Evolutionary conservation across 2,113 vertebrate species (phyloP).

Genomic region (Felis chaus): DNA sequence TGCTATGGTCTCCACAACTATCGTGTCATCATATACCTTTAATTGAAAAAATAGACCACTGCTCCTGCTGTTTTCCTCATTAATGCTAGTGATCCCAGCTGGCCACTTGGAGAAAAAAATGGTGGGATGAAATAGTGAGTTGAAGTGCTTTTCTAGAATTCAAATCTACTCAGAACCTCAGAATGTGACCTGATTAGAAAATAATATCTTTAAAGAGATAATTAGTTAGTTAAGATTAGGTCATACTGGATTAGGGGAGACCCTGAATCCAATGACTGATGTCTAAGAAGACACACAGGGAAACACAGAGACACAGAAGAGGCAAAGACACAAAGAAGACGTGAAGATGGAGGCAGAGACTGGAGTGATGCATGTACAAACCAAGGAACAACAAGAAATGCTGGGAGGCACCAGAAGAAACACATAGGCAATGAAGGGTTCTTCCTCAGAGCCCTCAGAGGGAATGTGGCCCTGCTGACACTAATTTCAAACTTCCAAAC

Average conservation of each 20-base stretch:
- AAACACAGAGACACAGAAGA: neutral
- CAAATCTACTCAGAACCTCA: neutral
- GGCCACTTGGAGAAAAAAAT: neutral
- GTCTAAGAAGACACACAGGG: neutral
- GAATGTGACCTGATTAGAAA: neutral
- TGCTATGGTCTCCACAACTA: neutral
- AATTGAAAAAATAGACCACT: neutral
- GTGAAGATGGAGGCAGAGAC: neutral
- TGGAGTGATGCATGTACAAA: neutral
- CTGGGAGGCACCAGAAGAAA: neutral
- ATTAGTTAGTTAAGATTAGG: neutral
- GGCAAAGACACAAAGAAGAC: neutral
- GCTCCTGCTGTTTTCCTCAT: neutral
- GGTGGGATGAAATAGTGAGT: too few relatives aligned
- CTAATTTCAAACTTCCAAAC: neutral
- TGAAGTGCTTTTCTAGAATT: neutral
- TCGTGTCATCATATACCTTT: neutral
- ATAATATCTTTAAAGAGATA: neutral
- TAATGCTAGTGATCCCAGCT: neutral
- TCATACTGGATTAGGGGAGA: neutral
- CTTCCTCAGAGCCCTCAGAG: neutral
- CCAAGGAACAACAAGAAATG: too few relatives aligned
- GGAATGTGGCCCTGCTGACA: fast-evolving
- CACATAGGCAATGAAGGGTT: neutral
- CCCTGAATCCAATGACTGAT: neutral